Base-by-base conservation (phyloP, 1,140 invertebrate genomes). In the Dinoponera quadriceps region DNA sequence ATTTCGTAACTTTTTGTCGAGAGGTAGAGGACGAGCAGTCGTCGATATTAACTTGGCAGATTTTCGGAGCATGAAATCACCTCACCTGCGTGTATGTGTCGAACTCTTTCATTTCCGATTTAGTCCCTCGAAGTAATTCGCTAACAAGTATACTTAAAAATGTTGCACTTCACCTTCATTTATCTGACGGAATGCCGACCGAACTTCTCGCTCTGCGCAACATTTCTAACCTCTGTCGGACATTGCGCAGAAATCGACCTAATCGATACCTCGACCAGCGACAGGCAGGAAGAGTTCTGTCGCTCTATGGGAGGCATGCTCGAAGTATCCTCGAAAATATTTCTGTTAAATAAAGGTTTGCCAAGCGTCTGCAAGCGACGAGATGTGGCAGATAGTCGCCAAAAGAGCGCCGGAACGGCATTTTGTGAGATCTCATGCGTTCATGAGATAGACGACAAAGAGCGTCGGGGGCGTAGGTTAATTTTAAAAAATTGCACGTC, bases 201-300 rank as follows among this genome's bases (percentile, higher is more conserved):
- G 20, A 66, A 78, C 29, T 71, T 80, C 69, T 69, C 65, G 65
- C 54, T 44, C 38, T 80, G 75, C 75, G 75, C 75, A 54, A 80
- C 69, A 51, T 80, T 80, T 80, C 75, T 66, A 77, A 65, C 48
- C 62, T 77, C 48, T 71, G 65, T 80, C 75, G 75, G 75, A 69
- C 65, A 80, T 80, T 80, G 75, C 75, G 75, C 75, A 80, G 75
- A 80, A 80, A 80, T 80, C 75, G 65, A 80, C 75, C 75, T 80
- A 80, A 80, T 80, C 75, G 75, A 80, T 80, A 80, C 22, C 51
- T 80, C 65, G 75, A 59, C 22, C 62, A 66, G 63, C 49, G 51
- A 49, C 29, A 78, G 75, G 63, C 29, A 78, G 75, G 33, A 68
- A 80, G 75, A 78, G 63, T 55, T 33, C 33, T 25, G 22, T 38